Base-by-base conservation (phyloP, 53 echinoderm and acorn worm genomes). In the Hippasteria phrygiana region DNA sequence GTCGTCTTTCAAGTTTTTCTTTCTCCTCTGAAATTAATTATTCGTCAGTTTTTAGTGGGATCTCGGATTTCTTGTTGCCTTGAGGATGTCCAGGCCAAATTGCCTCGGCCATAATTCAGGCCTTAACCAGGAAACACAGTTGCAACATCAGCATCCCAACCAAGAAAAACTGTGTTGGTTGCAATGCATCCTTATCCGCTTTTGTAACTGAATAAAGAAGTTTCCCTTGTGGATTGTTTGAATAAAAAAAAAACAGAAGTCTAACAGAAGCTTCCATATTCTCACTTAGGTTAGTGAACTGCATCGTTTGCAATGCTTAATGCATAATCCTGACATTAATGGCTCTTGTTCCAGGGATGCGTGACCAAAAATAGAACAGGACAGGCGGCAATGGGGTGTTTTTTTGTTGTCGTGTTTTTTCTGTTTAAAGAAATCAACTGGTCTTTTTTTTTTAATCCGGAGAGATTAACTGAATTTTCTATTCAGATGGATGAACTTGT, bases 21-120 rank as follows among this genome's bases (percentile, higher is more conserved):
- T 29, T 31, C 64, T 31, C 64, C 31, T 29, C 64, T 13, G 32
- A 36, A 81, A 81, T 81, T 81, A 81, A 81, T 81, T 81, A 65
- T 55, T 81, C 81, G n/a, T 42, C 41, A 16, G 81, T 18, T 62
- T 47, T 47, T 75, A 75, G 38, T 56, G 34, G 31, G 64, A 34
- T 40, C 81, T 81, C 81, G 22, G 16, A 81, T 81, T 81, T 81
- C 81, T 22, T 22, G 28, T 41, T 18, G 81, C 81, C 62, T 81
- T 64, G 81, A 62, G 81, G 43, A 0, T 45, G 2, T 13, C 62
- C 37, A 2, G 62, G 22, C 80, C 38, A 64, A 65, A 81, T 65
- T 81, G 63, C 81, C 59, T 62, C 36, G 43, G 10, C 62, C 65
- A 20, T 72, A 72, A 72, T 65, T 62, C 55, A 43, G 36, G 40